phyloP scores from a whole-genome alignment of 2,113 vertebrate genomes.

The Trogon surrucura region DNA sequence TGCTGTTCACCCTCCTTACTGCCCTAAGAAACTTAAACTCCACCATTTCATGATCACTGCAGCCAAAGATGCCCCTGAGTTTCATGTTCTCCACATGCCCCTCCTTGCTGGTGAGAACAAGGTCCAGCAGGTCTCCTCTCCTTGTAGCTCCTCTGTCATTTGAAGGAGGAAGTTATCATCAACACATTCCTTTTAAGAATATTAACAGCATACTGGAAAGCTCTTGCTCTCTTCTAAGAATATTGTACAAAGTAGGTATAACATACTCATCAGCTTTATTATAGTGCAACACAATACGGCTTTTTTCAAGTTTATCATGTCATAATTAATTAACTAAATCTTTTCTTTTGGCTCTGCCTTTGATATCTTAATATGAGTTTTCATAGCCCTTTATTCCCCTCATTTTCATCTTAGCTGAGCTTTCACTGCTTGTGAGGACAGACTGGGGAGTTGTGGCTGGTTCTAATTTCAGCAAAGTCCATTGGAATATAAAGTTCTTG shows the following conservation, averaged over 20 bases:
- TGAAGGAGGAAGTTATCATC: too few relatives aligned
- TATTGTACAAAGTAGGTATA: neutral
- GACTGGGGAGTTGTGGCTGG: neutral
- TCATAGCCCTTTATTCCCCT: neutral
- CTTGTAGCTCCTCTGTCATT: too few relatives aligned
- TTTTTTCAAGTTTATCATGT: neutral
- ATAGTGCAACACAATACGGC: neutral
- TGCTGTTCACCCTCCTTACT: too few relatives aligned
- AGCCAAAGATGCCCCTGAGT: too few relatives aligned
- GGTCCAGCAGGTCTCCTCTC: too few relatives aligned
- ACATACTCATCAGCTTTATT: neutral
- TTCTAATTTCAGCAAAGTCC: neutral
- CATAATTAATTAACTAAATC: slow-evolving; percentile 1
- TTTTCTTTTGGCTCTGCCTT: neutral
- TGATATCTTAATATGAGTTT: neutral
- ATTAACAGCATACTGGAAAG: neutral
- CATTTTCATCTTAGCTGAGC: neutral
- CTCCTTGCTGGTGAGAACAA: too few relatives aligned
- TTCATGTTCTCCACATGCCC: too few relatives aligned
- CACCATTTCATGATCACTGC: too few relatives aligned
- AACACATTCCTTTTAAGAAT: neutral
- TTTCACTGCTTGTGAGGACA: neutral
- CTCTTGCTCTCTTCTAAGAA: neutral
- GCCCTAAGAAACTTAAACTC: too few relatives aligned
- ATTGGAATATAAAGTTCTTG: slow-evolving; percentile 33